A percentile compares a stretch with the other conserved stretches of the same genome.
These are phyloP conservation scores for Rutpela maculata DNA, from an alignment of 2,888 invertebrate genomes.

Conservation along the genomic window DNA sequence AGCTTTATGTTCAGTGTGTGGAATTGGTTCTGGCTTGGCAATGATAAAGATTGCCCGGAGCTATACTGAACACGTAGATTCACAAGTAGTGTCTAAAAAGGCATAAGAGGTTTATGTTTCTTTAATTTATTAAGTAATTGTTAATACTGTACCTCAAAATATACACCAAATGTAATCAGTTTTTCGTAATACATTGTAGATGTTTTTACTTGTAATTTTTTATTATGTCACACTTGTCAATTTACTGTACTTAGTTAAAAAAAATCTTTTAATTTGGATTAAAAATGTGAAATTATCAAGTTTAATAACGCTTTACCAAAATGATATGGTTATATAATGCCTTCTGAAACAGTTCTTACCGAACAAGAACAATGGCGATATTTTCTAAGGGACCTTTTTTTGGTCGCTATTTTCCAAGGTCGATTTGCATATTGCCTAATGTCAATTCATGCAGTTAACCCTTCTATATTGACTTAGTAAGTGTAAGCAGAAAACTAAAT, in stretches of 20 bases:
- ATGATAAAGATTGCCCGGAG: slow-evolving; percentile 74
- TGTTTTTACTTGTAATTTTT: slow-evolving; percentile 22
- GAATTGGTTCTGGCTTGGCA: slow-evolving; percentile 82
- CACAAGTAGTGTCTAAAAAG: slow-evolving; percentile 58
- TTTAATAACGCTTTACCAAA: not conserved
- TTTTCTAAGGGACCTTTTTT: slow-evolving; percentile 53
- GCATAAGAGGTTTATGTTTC: slow-evolving; percentile 33
- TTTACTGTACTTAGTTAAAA: slow-evolving; percentile 6
- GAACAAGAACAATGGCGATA: slow-evolving; percentile 48
- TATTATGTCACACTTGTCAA: slow-evolving; percentile 23
- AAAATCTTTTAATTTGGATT: slow-evolving; percentile 12
- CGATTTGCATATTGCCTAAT: slow-evolving; percentile 69
- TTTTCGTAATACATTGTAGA: slow-evolving; percentile 38
- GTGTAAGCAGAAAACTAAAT: slow-evolving; percentile 25
- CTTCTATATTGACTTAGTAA: slow-evolving; percentile 63
- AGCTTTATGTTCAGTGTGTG: slow-evolving; percentile 80
- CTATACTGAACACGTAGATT: slow-evolving; percentile 70
- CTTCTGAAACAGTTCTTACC: slow-evolving; percentile 28
- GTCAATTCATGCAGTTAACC: slow-evolving; percentile 69
- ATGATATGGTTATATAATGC: slow-evolving; percentile 8
- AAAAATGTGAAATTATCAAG: slow-evolving; percentile 15
- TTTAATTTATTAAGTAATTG: slow-evolving; percentile 30
- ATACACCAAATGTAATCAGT: slow-evolving; percentile 14
- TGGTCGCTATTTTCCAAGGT: slow-evolving; percentile 67
- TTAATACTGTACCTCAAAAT: slow-evolving; percentile 7